phyloP scores from a whole-genome alignment of 2,888 invertebrate genomes.

The Meganola albula region DNA sequence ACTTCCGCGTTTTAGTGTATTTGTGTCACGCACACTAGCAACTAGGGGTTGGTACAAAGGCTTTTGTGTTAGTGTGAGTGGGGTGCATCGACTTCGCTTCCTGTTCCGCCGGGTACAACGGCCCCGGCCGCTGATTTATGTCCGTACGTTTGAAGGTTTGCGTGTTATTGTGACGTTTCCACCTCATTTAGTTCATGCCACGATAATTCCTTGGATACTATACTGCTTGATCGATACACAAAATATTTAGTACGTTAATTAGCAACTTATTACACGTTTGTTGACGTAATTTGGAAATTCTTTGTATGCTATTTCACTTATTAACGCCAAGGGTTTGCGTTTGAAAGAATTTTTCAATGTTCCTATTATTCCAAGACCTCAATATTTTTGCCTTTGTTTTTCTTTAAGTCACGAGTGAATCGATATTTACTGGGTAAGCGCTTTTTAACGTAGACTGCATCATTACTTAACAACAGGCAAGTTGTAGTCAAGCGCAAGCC shows the following conservation, averaged over 20 bases:
- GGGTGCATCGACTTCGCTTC: conserved; percentile 75
- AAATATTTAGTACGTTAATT: conserved; percentile 19
- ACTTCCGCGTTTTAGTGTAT: conserved; percentile 66
- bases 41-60: conserved; percentile 13
- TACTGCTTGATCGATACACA: conserved; percentile 36
- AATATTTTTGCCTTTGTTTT: too few relatives aligned
- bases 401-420: too few relatives aligned
- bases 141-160: conserved; percentile 57
- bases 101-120: conserved; percentile 69
- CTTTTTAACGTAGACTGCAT: too few relatives aligned
- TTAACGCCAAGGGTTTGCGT: too few relatives aligned
- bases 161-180: conserved; percentile 63
- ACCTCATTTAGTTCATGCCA: conserved; percentile 41
- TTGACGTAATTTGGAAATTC: conserved; percentile 1
- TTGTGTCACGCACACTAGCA: conserved; percentile 55
- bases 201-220: conserved; percentile 28
- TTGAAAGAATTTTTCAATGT: too few relatives aligned
- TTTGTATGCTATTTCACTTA: too few relatives aligned
- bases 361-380: too few relatives aligned
- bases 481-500: too few relatives aligned
- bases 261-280: conserved; percentile 13
- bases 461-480: too few relatives aligned
- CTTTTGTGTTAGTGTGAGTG: conserved; percentile 39
- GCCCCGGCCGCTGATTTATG: conserved; percentile 68
- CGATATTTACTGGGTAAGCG: too few relatives aligned